Percentiles rank a stretch among this genome's conserved stretches.
phyloP scores from a whole-genome alignment of 2,888 invertebrate species.

The Catocala sponsa region DNA sequence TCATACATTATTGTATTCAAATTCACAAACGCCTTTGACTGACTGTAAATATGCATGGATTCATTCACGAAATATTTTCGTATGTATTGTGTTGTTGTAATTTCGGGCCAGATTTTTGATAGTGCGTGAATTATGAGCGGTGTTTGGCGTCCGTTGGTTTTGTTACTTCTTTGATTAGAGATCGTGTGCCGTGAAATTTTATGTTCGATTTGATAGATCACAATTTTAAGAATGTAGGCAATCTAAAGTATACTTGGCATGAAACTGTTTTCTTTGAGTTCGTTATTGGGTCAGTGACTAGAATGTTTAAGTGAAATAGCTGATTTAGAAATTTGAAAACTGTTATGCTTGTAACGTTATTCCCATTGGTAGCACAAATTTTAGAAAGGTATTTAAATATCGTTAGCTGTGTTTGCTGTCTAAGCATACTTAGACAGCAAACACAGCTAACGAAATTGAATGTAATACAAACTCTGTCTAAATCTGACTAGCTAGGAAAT shows the following conservation, averaged over 20 bases:
- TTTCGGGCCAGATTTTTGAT: constrained; percentile 33
- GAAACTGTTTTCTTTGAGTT: too few species aligned
- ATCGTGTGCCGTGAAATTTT: constrained; percentile 8
- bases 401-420: too few species aligned
- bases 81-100: constrained; percentile 33
- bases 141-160: constrained; percentile 7
- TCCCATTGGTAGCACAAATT: too few species aligned
- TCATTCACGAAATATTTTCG: constrained; percentile 42
- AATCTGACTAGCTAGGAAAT: too few species aligned
- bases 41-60: constrained; percentile 24
- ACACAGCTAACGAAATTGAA: too few species aligned
- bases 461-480: too few species aligned
- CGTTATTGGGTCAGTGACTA: too few species aligned
- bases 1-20: constrained; percentile 71
- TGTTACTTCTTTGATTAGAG: constrained; percentile 9
- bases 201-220: constrained; percentile 3
- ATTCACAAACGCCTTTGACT: constrained; percentile 52
- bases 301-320: too few species aligned
- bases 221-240: constrained; percentile 6
- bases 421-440: too few species aligned
- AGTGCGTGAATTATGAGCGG: constrained; percentile 18
- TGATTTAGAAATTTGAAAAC: too few species aligned
- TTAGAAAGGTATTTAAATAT: too few species aligned
- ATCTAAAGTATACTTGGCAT: background rate
- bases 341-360: too few species aligned